Base-by-base conservation (phyloP, 2,113 vertebrate species). In the Osmerus mordax region DNA sequence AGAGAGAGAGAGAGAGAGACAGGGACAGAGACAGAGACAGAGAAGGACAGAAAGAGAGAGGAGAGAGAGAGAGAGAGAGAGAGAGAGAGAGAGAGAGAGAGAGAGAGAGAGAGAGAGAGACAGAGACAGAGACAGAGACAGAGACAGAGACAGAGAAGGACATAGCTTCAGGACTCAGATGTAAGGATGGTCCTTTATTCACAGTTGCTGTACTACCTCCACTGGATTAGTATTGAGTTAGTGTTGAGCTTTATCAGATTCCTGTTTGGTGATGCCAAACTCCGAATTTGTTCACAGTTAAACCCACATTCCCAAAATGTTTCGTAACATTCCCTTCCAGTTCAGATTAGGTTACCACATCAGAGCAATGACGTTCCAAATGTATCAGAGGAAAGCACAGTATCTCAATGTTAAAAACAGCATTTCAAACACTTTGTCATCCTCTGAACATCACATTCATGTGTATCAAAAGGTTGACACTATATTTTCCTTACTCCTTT, bases 1-100 rank as follows among this genome's bases (percentile, higher is more conserved):
- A 74, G 23, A 55, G n/a, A 23, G 59, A 58, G 25, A 52, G 29
- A 18, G n/a, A 28, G 5, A 5, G 0, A 51, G 19, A 5, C 1
- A 1, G 8, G 29, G 15, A 32, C 11, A 8, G 41, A 32, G 4
- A n/a, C 3, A 14, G 29, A 60, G 15, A 14, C 23, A 81, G 13
- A 74, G 29, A 59, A 18, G n/a, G 58, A 56, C 23, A 51, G 29
- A 54, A 32, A 65, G 65, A 14, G 19, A 58, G 58, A 72, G 59
- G 16, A n/a, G 28, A 9, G 15, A 69, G 28, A 21, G 28, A 61
- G 61, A 69, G 61, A 67, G 67, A 4, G 4, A 36, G 32, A 36
- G 32, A 36, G 32, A 36, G 32, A 36, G 32, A 36, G 32, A 36
- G 32, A 36, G 32, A 4, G 47, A 2, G 9, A 47, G 15, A 36